phyloP scores from a whole-genome alignment of 2,113 vertebrate genomes.

The Lepus europaeus region DNA sequence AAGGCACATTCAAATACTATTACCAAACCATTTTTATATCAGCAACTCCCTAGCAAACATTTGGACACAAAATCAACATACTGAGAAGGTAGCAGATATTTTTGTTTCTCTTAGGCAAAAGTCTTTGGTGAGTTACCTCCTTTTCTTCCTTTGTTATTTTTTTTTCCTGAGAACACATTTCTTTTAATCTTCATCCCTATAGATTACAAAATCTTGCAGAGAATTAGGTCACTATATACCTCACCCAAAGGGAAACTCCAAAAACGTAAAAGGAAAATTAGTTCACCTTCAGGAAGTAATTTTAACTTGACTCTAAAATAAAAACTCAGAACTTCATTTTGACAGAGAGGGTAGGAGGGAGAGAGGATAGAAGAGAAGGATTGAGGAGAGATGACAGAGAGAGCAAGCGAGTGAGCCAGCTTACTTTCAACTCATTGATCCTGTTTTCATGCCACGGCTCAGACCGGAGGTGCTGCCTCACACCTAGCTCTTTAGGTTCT shows the following conservation, averaged over 20 bases:
- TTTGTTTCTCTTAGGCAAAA: neutral
- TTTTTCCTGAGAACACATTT: neutral
- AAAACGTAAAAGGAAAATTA: slow-evolving; percentile 63
- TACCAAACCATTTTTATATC: neutral
- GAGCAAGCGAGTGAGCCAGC: neutral
- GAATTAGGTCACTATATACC: slow-evolving; percentile 65
- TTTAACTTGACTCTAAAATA: slow-evolving; percentile 65
- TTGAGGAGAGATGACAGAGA: too few species aligned
- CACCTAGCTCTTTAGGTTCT: neutral
- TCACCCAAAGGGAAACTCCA: slow-evolving; percentile 55
- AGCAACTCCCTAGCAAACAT: neutral
- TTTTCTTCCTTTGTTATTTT: neutral
- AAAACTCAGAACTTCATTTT: slow-evolving; percentile 17
- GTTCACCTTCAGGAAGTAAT: slow-evolving; percentile 70
- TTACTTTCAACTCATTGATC: neutral
- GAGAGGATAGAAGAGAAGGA: neutral
- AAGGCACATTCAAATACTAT: neutral
- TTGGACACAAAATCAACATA: slow-evolving; percentile 13
- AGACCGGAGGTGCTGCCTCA: neutral
- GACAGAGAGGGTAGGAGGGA: neutral
- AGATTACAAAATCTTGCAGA: slow-evolving; percentile 66
- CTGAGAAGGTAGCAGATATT: neutral
- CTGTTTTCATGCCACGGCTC: neutral
- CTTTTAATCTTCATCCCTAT: slow-evolving; percentile 32
- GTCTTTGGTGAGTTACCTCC: neutral